Conservation (phyloP, 2,113 vertebrate genomes). For the Thalassoma bifasciatum region DNA sequence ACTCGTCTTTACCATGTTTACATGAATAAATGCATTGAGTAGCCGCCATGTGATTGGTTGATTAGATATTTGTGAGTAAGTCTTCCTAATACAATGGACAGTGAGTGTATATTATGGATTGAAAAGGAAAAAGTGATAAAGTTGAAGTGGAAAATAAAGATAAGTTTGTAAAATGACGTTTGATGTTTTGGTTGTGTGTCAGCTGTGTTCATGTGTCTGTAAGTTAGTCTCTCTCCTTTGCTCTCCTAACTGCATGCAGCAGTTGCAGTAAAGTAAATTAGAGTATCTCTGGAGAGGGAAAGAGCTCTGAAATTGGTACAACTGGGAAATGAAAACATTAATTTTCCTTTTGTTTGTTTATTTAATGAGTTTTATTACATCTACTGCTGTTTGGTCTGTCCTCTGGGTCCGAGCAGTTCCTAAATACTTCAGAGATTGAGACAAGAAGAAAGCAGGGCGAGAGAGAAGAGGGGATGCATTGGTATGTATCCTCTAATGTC, state of each 20-base stretch:
- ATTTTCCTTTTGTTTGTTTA: slow-evolving; percentile 73
- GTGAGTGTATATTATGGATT: too few relatives aligned
- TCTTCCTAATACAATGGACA: too few relatives aligned
- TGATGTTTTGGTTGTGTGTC: not conserved
- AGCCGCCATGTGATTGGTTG: too few relatives aligned
- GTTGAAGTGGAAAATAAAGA: not conserved
- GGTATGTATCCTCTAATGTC: slow-evolving; percentile 67
- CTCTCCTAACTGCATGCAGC: slow-evolving; percentile 24
- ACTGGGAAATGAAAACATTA: slow-evolving; percentile 44
- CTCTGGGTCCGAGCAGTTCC: slow-evolving; percentile 61
- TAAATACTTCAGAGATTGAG: slow-evolving; percentile 61
- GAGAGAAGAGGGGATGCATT: slow-evolving; percentile 32
- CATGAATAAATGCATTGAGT: too few relatives aligned
- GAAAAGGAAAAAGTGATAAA: not conserved
- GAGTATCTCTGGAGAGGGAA: slow-evolving; percentile 39
- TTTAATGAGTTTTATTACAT: slow-evolving; percentile 49
- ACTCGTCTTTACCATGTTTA: too few relatives aligned
- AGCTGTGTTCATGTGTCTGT: not conserved
- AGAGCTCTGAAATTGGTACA: slow-evolving; percentile 54
- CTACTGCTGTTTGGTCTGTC: slow-evolving; percentile 45
- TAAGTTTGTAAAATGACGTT: not conserved
- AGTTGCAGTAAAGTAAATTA: not conserved
- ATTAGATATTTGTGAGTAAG: too few relatives aligned
- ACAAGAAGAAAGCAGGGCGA: slow-evolving; percentile 15
- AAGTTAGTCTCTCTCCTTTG: not conserved